Evolutionary conservation across 2,797 vertebrate species (phyloP).

Genomic region (Liasis olivaceus): DNA sequence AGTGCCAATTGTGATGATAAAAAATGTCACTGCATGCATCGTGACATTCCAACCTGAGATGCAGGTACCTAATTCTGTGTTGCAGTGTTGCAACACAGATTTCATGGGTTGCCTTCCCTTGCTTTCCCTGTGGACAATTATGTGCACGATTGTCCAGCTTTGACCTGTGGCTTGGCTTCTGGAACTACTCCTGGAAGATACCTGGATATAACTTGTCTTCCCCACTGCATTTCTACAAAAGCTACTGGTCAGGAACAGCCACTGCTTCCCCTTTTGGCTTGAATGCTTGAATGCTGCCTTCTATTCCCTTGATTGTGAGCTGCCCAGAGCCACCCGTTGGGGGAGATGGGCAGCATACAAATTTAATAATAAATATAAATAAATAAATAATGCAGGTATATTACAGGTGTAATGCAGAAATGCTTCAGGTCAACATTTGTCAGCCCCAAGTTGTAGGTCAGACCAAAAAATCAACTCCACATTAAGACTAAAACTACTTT

Average conservation of each 20-base stretch:
- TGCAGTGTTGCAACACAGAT: not conserved
- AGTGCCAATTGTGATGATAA: accelerated
- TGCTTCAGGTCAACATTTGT: not conserved
- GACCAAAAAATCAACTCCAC: too few species aligned
- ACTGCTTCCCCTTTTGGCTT: not conserved
- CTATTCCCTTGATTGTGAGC: too few species aligned
- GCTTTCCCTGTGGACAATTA: accelerated
- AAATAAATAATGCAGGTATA: not conserved
- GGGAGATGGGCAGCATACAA: too few species aligned
- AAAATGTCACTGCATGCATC: not conserved
- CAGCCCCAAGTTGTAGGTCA: too few species aligned
- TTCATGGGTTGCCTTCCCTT: not conserved
- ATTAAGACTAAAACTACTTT: too few species aligned
- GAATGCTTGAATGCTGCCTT: not conserved
- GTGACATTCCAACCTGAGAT: too few species aligned
- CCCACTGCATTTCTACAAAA: not conserved
- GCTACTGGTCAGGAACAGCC: not conserved
- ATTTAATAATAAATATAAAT: too few species aligned
- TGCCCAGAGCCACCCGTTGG: too few species aligned
- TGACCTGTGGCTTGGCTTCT: not conserved
- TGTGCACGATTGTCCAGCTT: too few species aligned
- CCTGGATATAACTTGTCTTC: not conserved
- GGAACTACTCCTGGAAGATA: not conserved
- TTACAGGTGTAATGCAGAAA: not conserved
- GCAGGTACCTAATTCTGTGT: not conserved